Evolutionary conservation across 2,888 invertebrate genomes (phyloP), one percentile per base, ranked within the genome.

Genomic region (Trichopoda pennipes): DNA sequence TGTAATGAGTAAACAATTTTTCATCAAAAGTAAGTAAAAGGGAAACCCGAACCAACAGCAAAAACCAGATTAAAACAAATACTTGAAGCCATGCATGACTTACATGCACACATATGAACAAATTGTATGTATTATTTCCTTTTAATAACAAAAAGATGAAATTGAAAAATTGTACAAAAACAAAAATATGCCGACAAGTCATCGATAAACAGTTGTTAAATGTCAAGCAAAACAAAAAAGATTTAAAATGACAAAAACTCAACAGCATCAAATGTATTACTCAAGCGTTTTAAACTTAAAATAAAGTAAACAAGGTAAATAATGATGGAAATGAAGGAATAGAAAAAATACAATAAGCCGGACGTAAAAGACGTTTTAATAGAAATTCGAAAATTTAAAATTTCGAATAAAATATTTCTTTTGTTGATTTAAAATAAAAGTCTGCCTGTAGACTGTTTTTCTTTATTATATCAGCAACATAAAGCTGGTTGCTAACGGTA

Each of bases 1-100:
- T 79, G 75, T 68, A 79, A 68, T 79, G 75, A 72, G 60, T 82
- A 75, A 82, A 79, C 79, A 82, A 70, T 72, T 75, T 66, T 76
- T 68, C 68, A 75, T 72, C 68, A 61, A 75, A 53, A 19, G 19
- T 63, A 28, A n/a, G 1, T 23, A 64, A 53, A 38, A 56, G 1
- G 16, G 12, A 19, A 12, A 35, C 32, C 9, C 21, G 61, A 60
- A 28, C 35, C n/a, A 51, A 69, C 16, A 55, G 16, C 8, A 38
- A 44, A n/a, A 4, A 3, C 16, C 55, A 12, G 19, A 60, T 47
- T 32, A 44, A 16, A 56, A 47, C 69, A 44, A 42, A 66, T 38
- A 66, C 16, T 21, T 21, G 51, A 51, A 14, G 38, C 14, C 14
- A n/a, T 47, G 47, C 16, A 47, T 47, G n/a, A 47, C 16, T 47